phyloP scores from a whole-genome alignment of 2,113 vertebrate genomes.

The Anolis sagrei region DNA sequence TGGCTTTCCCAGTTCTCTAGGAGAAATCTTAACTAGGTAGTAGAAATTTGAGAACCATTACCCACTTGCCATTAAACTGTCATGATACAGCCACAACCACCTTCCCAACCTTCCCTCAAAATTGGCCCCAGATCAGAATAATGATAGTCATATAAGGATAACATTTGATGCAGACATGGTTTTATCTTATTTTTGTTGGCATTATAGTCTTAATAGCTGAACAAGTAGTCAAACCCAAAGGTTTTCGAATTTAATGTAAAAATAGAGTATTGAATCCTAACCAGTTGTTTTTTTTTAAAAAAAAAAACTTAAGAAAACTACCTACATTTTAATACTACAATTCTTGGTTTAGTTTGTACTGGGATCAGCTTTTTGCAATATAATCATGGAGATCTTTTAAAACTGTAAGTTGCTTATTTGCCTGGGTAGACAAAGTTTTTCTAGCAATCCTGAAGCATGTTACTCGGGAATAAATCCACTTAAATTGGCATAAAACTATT shows the following conservation, averaged over 20 bases:
- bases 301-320: background rate
- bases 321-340: background rate
- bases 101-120: background rate
- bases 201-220: background rate
- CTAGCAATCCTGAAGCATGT: background rate
- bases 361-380: background rate
- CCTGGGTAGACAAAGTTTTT: slow-evolving; percentile 3
- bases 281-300: background rate
- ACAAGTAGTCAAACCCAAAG: background rate
- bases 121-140: background rate
- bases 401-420: background rate
- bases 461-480: background rate
- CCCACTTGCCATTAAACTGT: background rate
- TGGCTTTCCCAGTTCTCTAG: background rate
- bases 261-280: background rate
- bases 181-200: background rate
- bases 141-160: background rate
- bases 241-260: background rate
- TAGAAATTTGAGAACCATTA: background rate
- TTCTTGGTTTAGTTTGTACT: background rate
- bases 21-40: background rate
- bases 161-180: background rate
- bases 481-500: background rate
- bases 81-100: background rate
- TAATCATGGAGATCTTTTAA: background rate